Conservation (phyloP, 2,113 vertebrate species). For the Gadus chalcogrammus region DNA sequence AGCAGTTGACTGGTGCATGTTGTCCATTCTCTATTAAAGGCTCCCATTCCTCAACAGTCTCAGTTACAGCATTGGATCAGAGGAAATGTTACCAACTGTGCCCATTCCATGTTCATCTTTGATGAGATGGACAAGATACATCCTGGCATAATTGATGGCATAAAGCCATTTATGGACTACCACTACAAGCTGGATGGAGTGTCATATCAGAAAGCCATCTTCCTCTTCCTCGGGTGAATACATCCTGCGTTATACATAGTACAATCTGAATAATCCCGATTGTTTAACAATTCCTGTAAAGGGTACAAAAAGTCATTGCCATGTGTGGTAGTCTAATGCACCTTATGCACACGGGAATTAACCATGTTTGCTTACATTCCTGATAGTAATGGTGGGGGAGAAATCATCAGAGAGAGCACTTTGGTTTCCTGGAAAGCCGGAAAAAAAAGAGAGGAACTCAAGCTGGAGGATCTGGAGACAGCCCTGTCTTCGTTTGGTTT, state of each 20-base stretch:
- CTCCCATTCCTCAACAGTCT: constrained; percentile 61
- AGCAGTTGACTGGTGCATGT: no score
- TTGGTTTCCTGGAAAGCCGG: constrained; percentile 85
- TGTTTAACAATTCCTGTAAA: no score
- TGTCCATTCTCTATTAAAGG: no score
- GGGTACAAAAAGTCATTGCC: no score
- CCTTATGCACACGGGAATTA: background rate
- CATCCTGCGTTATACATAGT: constrained; percentile 2
- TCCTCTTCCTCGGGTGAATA: constrained; percentile 91
- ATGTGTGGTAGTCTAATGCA: no score
- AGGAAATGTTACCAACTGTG: constrained; percentile 83
- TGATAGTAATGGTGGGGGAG: constrained; percentile 87
- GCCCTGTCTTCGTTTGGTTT: constrained; percentile 80
- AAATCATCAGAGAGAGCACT: constrained; percentile 77
- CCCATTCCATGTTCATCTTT: constrained; percentile 88
- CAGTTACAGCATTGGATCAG: constrained; percentile 87
- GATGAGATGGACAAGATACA: constrained; percentile 97
- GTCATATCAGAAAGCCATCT: constrained; percentile 86
- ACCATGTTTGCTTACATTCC: background rate
- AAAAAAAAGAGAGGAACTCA: constrained; percentile 78
- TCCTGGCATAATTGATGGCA: constrained; percentile 87
- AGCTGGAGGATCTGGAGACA: constrained; percentile 81
- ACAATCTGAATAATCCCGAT: no score
- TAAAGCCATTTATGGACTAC: constrained; percentile 91
- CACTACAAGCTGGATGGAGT: constrained; percentile 83